Conservation (phyloP, 2,797 vertebrate genomes). For the Acridotheres tristis region DNA sequence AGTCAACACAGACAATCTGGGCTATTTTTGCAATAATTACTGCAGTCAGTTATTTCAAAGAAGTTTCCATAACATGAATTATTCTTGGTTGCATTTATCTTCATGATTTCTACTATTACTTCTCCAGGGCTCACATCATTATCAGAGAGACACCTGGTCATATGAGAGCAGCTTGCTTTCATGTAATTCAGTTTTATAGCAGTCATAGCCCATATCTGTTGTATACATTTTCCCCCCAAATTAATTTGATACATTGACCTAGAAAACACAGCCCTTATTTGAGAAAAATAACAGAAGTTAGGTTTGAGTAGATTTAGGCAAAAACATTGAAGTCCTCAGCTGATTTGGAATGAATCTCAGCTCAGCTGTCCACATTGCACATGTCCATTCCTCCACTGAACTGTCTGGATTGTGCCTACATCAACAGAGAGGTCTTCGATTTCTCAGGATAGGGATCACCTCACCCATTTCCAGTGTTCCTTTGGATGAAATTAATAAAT, state of each 20-base stretch:
- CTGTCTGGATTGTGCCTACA: neutral
- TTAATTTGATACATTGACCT: neutral
- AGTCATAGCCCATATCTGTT: neutral
- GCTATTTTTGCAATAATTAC: neutral
- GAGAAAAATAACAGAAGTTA: neutral
- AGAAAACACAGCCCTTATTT: neutral
- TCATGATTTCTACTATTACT: neutral
- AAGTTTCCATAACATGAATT: neutral
- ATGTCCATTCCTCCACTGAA: neutral
- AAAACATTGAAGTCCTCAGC: neutral
- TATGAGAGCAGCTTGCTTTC: neutral
- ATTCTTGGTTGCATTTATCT: neutral
- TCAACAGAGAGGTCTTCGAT: neutral
- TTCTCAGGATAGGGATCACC: neutral
- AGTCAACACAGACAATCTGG: neutral
- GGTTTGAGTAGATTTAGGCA: neutral
- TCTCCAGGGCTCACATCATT: neutral
- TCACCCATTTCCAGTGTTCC: neutral
- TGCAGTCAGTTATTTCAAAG: neutral
- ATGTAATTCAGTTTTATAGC: neutral
- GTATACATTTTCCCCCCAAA: neutral
- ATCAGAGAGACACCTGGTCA: neutral
- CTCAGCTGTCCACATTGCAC: neutral
- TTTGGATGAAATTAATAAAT: neutral
- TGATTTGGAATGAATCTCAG: neutral